Conservation (phyloP, 2,888 invertebrate species). For the Xanthia togata region DNA sequence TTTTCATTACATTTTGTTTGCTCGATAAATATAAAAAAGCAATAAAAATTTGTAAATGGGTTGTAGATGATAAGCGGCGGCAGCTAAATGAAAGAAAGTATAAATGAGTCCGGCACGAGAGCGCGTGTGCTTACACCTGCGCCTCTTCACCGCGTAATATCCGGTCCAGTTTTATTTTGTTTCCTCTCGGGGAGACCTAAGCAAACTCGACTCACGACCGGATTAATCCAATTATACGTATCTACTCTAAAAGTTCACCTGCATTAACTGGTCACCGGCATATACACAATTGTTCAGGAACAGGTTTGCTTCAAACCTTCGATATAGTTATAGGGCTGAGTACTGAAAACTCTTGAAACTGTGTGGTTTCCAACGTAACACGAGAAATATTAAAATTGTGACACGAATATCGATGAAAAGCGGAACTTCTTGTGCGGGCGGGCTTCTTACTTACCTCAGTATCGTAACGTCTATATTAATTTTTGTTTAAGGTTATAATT, state of each 20-base stretch:
- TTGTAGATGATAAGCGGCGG: slow-evolving; percentile 67
- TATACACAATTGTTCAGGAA: slow-evolving; percentile 65
- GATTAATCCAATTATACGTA: slow-evolving; percentile 86
- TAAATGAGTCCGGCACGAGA: slow-evolving; percentile 78
- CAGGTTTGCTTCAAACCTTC: slow-evolving; percentile 46
- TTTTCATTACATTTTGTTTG: slow-evolving; percentile 70
- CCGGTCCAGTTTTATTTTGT: slow-evolving; percentile 87
- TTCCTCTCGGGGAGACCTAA: slow-evolving; percentile 83
- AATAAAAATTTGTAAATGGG: slow-evolving; percentile 67
- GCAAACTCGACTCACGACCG: slow-evolving; percentile 83
- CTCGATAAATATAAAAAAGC: slow-evolving; percentile 66
- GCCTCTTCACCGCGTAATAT: slow-evolving; percentile 87
- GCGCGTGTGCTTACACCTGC: slow-evolving; percentile 83
- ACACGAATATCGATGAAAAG: slow-evolving; percentile 67
- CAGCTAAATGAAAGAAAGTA: slow-evolving; percentile 82
- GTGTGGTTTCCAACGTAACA: slow-evolving; percentile 30
- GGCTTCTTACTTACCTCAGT: slow-evolving; percentile 56
- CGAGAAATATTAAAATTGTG: slow-evolving; percentile 68
- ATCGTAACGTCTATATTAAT: slow-evolving; percentile 54
- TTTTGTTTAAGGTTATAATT: slow-evolving; percentile 34
- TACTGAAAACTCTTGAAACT: slow-evolving; percentile 49
- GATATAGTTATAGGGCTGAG: slow-evolving; percentile 21
- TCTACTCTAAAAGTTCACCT: slow-evolving; percentile 76
- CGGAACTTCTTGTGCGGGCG: slow-evolving; percentile 56
- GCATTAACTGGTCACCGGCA: slow-evolving; percentile 69